Percentiles rank a stretch among this genome's conserved stretches.
Conservation (phyloP, 2,113 vertebrate genomes). For the Myanophis thanlyinensis region DNA sequence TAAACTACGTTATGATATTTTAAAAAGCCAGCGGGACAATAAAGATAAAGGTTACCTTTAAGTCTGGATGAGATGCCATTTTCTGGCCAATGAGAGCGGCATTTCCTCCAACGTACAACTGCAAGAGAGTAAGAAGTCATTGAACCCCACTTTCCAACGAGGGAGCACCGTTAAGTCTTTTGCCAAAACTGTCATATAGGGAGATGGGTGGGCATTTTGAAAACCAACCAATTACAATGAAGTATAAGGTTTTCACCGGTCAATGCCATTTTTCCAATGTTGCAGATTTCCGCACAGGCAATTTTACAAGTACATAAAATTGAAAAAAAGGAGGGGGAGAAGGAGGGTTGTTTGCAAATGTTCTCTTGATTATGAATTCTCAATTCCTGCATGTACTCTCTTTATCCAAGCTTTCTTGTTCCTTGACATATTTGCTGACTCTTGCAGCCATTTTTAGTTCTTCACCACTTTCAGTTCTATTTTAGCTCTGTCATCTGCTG, state of each 20-base stretch:
- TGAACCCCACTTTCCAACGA: not conserved
- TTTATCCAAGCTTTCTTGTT: not conserved
- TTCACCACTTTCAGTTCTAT: not conserved
- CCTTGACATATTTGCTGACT: not conserved
- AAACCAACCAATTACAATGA: not conserved
- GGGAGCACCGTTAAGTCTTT: not conserved
- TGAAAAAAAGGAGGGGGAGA: not conserved
- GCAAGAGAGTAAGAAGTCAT: conserved; percentile 55
- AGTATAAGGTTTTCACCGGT: not conserved
- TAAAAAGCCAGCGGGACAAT: not conserved
- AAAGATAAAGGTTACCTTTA: conserved; percentile 76
- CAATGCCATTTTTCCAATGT: not conserved
- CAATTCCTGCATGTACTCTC: not conserved
- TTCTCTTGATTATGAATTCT: not conserved
- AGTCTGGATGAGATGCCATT: conserved; percentile 82
- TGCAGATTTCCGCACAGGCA: not conserved
- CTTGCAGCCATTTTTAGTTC: not conserved
- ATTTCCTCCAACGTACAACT: conserved; percentile 97
- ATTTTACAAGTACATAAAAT: not conserved
- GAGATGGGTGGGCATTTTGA: not conserved
- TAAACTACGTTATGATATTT: not conserved
- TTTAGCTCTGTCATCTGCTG: not conserved
- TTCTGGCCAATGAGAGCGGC: conserved; percentile 97
- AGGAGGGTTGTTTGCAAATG: not conserved
- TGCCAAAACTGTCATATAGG: not conserved